Evolutionary conservation across 2,797 vertebrate species (phyloP).

Genomic region (Ibycter americanus): DNA sequence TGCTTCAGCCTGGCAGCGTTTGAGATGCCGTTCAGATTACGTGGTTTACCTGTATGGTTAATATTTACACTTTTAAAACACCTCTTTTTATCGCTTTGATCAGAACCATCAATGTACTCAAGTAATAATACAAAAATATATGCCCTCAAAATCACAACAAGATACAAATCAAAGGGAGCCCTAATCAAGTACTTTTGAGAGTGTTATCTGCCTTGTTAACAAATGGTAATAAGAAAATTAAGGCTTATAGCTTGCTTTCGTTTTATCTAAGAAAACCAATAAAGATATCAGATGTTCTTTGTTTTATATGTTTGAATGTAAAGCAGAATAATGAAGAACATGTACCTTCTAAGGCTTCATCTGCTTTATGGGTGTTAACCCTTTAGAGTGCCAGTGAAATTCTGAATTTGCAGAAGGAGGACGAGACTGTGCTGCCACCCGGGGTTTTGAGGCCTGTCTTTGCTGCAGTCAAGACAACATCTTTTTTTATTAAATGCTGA

Average conservation of each 20-base stretch:
- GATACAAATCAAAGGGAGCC: slow-evolving; percentile 65
- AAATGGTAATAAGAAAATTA: slow-evolving; percentile 74
- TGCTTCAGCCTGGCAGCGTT: not conserved
- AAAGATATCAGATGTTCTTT: slow-evolving; percentile 68
- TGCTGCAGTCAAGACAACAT: slow-evolving; percentile 68
- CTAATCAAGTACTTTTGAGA: slow-evolving; percentile 67
- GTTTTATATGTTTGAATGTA: slow-evolving; percentile 56
- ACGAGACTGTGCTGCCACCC: not conserved
- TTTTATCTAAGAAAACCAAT: slow-evolving; percentile 70
- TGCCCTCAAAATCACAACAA: slow-evolving; percentile 44
- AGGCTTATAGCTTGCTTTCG: slow-evolving; percentile 58
- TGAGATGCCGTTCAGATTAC: not conserved
- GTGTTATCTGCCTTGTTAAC: slow-evolving; percentile 72
- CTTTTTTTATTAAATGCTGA: slow-evolving; percentile 81
- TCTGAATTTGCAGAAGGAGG: not conserved
- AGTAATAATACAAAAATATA: slow-evolving; percentile 55
- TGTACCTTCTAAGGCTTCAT: not conserved
- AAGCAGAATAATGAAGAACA: slow-evolving; percentile 36
- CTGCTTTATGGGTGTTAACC: slow-evolving; percentile 37
- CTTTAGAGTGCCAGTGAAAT: not conserved
- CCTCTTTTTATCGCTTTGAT: slow-evolving; percentile 44
- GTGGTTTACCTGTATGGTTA: slow-evolving; percentile 34
- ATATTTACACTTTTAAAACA: slow-evolving; percentile 29
- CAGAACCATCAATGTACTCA: slow-evolving; percentile 29
- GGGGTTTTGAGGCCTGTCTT: not conserved